Evolutionary conservation across 2,113 vertebrate genomes (phyloP), one percentile per base, ranked within the genome.

Genomic region (Apteryx mantelli): DNA sequence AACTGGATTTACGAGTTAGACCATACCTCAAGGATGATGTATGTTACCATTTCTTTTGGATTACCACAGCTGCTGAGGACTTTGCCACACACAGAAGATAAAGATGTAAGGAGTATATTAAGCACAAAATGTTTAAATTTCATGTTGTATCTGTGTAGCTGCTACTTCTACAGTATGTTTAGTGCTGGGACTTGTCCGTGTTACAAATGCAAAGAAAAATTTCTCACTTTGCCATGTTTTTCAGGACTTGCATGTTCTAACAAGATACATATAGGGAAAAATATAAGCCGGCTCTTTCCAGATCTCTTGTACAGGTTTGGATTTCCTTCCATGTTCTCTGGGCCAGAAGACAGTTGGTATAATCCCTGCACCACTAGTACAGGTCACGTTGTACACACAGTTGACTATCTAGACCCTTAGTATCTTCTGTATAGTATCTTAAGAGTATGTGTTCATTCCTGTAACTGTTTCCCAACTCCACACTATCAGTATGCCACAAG

Each of bases 1-100:
- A 83, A 93, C 86, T 88, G 82, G 91, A 95, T 95, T 78, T 78
- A 88, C 88, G 68, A 81, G 36, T 81, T 91, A 71, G 81, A 92
- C 50, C 94, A 75, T 95, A 95, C 94, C 95, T 95, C 96, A 81
- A 34, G 69, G 84, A 55, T 87, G 42, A 95, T 13, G 6, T 63
- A 36, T 36, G 36, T 85, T 89, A 75, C 53, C 78, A 70, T 71
- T 84, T 84, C 12, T 84, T 96, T 76, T 25, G 71, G 85, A 88
- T 83, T 89, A 36, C 32, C n/a, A 74, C 76, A 94, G 89, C 93
- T 91, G 89, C 91, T 94, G 96, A 92, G 79, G 89, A 95, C 70
- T 95, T 76, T 89, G 64, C 75, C 73, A 56, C 48, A 89, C 69
- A 81, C 86, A 75, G 68, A 91, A 80, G 94, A 89, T 70, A 80